Percentiles rank a stretch among this genome's conserved stretches.
Conservation (phyloP, 2,797 vertebrate species). For the Jordanella pulchra region DNA sequence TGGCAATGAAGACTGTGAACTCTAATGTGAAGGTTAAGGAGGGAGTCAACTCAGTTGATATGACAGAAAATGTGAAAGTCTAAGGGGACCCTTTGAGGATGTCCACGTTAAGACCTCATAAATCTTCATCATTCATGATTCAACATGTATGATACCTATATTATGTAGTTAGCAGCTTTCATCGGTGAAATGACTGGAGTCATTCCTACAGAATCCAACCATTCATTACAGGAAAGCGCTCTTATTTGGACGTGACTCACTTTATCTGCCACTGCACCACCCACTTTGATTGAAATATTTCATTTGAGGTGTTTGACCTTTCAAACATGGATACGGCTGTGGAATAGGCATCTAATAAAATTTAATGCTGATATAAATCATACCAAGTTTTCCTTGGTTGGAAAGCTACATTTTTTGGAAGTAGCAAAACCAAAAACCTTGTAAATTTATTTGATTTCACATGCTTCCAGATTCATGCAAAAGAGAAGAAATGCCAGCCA, state of each 20-base stretch:
- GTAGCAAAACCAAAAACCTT: conserved; percentile 31
- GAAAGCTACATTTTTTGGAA: conserved; percentile 41
- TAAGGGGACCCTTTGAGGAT: conserved; percentile 45
- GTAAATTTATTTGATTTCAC: conserved; percentile 55
- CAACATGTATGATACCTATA: conserved; percentile 58
- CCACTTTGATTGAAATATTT: conserved; percentile 44
- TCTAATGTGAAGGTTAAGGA: conserved; percentile 49
- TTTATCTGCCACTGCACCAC: conserved; percentile 43
- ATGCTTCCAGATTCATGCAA: conserved; percentile 50
- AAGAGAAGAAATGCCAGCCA: conserved; percentile 54
- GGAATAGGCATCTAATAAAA: conserved; percentile 22
- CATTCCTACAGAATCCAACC: conserved; percentile 31
- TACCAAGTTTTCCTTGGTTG: conserved; percentile 27
- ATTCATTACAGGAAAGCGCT: conserved; percentile 39
- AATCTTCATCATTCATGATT: conserved; percentile 65
- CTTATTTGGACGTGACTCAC: conserved; percentile 32
- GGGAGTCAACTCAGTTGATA: conserved; percentile 52
- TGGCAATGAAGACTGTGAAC: conserved; percentile 56
- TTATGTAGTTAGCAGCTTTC: conserved; percentile 47
- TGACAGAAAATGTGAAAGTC: conserved; percentile 51
- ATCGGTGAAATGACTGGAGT: conserved; percentile 41
- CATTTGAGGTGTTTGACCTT: conserved; percentile 34
- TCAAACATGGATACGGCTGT: conserved; percentile 8
- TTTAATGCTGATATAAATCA: conserved; percentile 45
- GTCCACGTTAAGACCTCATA: conserved; percentile 37